Percentiles rank a stretch among this genome's conserved stretches.
phyloP scores from a whole-genome alignment of 2,797 vertebrate species.

The Scleropages formosus region DNA sequence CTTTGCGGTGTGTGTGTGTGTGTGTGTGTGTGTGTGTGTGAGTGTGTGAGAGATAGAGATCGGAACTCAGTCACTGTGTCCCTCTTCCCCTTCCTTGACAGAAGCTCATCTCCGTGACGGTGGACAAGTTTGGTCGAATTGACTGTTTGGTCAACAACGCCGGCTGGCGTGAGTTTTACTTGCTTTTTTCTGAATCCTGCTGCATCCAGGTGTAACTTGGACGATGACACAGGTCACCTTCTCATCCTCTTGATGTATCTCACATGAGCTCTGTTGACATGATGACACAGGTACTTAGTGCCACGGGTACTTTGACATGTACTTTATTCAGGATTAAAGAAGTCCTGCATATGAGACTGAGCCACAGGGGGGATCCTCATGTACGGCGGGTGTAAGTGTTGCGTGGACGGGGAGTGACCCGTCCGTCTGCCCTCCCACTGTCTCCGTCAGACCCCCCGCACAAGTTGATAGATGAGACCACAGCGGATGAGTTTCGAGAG shows the following conservation, averaged over 20 bases:
- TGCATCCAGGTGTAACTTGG: no score
- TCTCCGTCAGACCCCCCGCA: conserved; percentile 69
- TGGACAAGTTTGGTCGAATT: conserved; percentile 62
- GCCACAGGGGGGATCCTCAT: no score
- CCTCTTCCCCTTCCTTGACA: conserved; percentile 40
- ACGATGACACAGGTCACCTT: background rate
- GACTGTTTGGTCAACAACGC: conserved; percentile 84
- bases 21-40: no score
- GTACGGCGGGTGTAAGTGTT: background rate
- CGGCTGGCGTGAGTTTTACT: conserved; percentile 76
- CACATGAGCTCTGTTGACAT: background rate
- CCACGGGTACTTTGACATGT: background rate
- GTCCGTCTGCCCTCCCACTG: background rate
- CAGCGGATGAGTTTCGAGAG: conserved; percentile 68
- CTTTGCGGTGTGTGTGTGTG: no score
- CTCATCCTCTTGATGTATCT: background rate
- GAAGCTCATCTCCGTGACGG: conserved; percentile 62
- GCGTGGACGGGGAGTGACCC: no score
- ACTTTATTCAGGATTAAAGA: no score
- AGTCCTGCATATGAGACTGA: no score
- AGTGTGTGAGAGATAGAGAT: no score
- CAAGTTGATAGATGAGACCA: conserved; percentile 70
- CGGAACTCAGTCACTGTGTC: no score
- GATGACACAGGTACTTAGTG: background rate
- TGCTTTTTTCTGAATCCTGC: no score